Conservation (phyloP, 92 coral and sea anemone genomes). For the Heliopora coerulea region DNA sequence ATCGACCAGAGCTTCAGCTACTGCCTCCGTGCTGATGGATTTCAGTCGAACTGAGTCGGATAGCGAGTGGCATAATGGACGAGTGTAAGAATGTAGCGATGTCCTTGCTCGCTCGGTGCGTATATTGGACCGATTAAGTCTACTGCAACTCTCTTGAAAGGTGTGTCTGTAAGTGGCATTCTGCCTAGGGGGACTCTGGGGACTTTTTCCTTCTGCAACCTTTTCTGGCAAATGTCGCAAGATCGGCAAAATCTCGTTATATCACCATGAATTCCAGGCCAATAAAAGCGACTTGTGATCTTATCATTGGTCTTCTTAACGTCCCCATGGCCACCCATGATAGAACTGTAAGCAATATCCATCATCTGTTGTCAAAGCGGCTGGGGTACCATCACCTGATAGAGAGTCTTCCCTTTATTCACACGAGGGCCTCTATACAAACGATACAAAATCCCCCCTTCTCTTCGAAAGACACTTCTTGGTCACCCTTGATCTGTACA, state of each 20-base stretch:
- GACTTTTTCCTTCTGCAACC: conserved; percentile 57
- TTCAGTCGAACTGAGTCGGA: conserved; percentile 7
- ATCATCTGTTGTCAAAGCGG: conserved; percentile 31
- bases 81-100: conserved; percentile 10
- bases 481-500: not conserved
- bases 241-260: conserved; percentile 40
- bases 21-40: conserved; percentile 29
- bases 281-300: conserved; percentile 39
- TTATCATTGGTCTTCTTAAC: conserved; percentile 52
- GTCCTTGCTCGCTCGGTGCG: conserved; percentile 27
- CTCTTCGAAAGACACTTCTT: not conserved
- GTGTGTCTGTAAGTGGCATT: conserved; percentile 66
- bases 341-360: conserved; percentile 28
- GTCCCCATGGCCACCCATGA: conserved; percentile 58
- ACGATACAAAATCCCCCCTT: conserved; percentile 25
- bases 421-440: not conserved
- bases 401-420: not conserved
- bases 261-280: conserved; percentile 50
- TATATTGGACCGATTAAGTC: conserved; percentile 46
- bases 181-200: conserved; percentile 36
- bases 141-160: conserved; percentile 55
- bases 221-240: conserved; percentile 64
- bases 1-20: conserved; percentile 38
- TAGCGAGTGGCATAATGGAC: conserved; percentile 39
- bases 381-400: conserved; percentile 42